These are phyloP conservation scores for Saguinus imperator DNA, from an alignment of 2,113 vertebrate species.

Conservation along the genomic window DNA sequence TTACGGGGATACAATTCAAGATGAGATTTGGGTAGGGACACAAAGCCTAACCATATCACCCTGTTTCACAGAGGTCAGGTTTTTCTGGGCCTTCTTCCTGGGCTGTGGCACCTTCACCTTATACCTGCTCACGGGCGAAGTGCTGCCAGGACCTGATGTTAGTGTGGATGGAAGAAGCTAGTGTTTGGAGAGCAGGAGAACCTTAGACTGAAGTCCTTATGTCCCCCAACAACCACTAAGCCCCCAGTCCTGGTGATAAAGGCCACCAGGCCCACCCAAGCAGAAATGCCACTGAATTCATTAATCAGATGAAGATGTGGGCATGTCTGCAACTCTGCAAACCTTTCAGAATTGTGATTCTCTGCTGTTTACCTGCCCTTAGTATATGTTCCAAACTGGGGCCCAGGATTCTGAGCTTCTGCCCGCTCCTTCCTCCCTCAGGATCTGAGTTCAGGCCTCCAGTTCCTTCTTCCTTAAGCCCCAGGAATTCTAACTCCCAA, in stretches of 20 bases:
- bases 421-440: background rate
- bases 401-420: background rate
- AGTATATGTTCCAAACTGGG: background rate
- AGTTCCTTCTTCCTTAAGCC: background rate
- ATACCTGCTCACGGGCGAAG: background rate
- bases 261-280: rapidly evolving
- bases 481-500: background rate
- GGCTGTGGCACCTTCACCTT: background rate
- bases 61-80: background rate
- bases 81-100: background rate
- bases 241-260: background rate
- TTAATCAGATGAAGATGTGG: background rate
- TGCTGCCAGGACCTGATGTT: background rate
- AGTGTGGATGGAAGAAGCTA: background rate
- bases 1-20: no score
- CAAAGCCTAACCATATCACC: no score
- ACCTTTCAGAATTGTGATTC: background rate
- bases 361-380: background rate
- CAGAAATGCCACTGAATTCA: background rate
- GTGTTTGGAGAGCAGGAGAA: no score
- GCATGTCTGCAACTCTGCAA: background rate
- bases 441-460: background rate
- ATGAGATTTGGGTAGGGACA: no score
- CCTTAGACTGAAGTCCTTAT: background rate
- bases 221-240: background rate